Base-by-base conservation (phyloP, 2,888 invertebrate species). In the Diabrotica balteata region DNA sequence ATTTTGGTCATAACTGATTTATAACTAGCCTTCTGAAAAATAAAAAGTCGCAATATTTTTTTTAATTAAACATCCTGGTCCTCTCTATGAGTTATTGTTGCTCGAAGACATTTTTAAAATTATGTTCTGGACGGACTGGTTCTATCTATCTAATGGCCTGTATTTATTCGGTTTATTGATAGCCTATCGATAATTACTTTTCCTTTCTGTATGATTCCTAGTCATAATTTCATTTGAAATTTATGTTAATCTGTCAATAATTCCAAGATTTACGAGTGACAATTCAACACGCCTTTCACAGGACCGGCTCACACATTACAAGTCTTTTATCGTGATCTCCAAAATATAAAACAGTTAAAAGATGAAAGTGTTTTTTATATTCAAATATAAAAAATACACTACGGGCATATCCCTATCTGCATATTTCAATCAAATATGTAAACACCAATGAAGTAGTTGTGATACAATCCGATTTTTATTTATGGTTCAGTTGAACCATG, bases 51-150 rank as follows among this genome's bases (percentile, higher is more conserved):
- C 22, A 51, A 49, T 9, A 32, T 42, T 11, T 11, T 46, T 46
- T 54, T 49, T 45, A 68, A 64, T 67, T 68, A 66, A 70, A 66
- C 60, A 61, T 61, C 68, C 67, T 69, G 32, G 32, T 32, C 32
- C 32, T 61, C 68, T 49, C n/a, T 63, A 42, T 47, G 32, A 58
- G 58, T 46, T 58, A 22, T 22, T 46, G 58, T 45, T 47, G 58
- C 47, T 47, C 46, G 22, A 47, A 32, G 32, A 32, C 32, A 32
- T 32, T 32, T 32, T 32, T 32, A 32, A 32, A 32, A 32, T 32
- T 32, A 32, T 32, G 32, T 32, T 32, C 32, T 32, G 32, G 32
- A 32, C 32, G 32, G 32, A 59, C 59, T 32, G 49, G 59, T 59
- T 59, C 17, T 22, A 32, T 49, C 59, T 7, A 49, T 42, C 59